Percentiles rank a stretch among this genome's conserved stretches.
Conservation (phyloP, 2,797 vertebrate genomes). For the Phyllotis vaccarum region DNA sequence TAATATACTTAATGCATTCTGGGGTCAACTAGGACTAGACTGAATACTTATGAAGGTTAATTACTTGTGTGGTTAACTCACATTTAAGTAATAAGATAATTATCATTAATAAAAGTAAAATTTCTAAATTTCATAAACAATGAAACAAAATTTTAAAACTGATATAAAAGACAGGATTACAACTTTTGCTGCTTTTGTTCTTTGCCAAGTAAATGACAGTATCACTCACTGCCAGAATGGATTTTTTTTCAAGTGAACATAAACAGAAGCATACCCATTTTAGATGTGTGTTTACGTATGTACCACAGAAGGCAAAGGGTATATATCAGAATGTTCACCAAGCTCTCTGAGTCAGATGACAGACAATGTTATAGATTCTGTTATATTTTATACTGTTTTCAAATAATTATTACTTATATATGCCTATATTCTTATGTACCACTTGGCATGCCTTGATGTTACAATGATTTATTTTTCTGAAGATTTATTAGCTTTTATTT, state of each 20-base stretch:
- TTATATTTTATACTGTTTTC: neutral
- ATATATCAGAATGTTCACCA: neutral
- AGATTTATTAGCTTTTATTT: neutral
- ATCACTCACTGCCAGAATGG: neutral
- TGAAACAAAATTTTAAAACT: conserved; percentile 32
- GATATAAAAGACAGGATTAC: neutral
- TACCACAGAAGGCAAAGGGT: neutral
- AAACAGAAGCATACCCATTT: conserved; percentile 30
- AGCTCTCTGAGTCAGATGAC: neutral
- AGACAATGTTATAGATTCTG: neutral
- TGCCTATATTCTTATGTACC: neutral
- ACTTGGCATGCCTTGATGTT: neutral
- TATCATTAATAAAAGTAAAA: neutral
- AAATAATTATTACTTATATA: neutral
- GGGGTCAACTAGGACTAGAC: neutral
- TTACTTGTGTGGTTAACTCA: neutral
- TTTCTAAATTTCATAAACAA: conserved; percentile 19
- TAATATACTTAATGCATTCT: neutral
- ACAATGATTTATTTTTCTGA: neutral
- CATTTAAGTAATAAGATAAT: conserved; percentile 15
- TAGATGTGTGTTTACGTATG: neutral
- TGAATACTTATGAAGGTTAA: conserved; percentile 1
- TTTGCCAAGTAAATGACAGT: conserved; percentile 10
- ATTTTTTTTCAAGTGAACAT: conserved; percentile 41
- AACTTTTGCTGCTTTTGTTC: neutral